These are phyloP conservation scores for Oophaga pumilio DNA, from an alignment of 2,113 vertebrate genomes.

Conservation along the genomic window DNA sequence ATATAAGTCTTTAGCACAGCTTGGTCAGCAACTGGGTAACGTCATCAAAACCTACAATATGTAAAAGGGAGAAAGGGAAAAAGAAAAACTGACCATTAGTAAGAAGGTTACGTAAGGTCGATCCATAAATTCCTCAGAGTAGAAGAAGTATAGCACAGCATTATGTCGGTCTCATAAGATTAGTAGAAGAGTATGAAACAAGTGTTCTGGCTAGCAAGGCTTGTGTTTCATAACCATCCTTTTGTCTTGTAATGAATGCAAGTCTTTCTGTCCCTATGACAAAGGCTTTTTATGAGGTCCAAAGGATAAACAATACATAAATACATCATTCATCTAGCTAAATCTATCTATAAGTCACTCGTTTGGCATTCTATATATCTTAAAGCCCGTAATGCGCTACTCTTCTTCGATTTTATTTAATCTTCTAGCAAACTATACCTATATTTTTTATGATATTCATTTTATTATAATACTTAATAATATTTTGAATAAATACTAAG, in stretches of 20 bases:
- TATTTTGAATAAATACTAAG: too few relatives aligned
- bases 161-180: slow-evolving; percentile 39
- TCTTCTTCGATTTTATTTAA: not conserved
- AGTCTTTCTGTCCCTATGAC: slow-evolving; percentile 28
- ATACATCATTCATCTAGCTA: not conserved
- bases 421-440: not conserved
- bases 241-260: slow-evolving; percentile 25
- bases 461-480: too few relatives aligned
- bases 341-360: not conserved
- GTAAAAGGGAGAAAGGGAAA: slow-evolving; percentile 64
- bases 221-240: slow-evolving; percentile 37
- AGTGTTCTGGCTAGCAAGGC: not conserved
- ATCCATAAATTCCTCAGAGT: slow-evolving; percentile 57
- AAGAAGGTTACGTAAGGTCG: slow-evolving; percentile 60
- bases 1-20: slow-evolving; percentile 66
- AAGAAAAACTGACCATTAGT: slow-evolving; percentile 68
- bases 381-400: not conserved
- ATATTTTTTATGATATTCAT: not conserved
- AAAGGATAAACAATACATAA: slow-evolving; percentile 1
- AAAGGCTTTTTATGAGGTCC: slow-evolving; percentile 19
- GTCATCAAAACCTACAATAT: slow-evolving; percentile 68
- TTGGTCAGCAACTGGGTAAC: slow-evolving; percentile 71
- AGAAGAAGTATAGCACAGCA: slow-evolving; percentile 49
- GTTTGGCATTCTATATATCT: not conserved
- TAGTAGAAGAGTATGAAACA: slow-evolving; percentile 31